Conservation (phyloP, 2,888 invertebrate genomes). For the Pheosia gnoma region DNA sequence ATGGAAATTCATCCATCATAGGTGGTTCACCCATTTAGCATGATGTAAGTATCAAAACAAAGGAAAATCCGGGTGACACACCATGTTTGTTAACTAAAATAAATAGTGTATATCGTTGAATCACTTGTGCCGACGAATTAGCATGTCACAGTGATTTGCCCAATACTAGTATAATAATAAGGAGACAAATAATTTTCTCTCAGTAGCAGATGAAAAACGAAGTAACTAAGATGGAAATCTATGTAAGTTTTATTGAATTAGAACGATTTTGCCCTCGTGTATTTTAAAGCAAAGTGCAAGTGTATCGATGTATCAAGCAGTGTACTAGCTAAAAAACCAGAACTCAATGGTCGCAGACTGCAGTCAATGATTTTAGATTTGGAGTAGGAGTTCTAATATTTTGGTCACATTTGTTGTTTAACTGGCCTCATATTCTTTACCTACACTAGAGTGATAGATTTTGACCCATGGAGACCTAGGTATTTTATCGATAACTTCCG, state of each 20-base stretch:
- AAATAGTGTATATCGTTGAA: background rate
- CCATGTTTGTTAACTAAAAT: background rate
- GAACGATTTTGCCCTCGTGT: too few species aligned
- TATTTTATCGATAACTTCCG: too few species aligned
- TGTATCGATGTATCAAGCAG: too few species aligned
- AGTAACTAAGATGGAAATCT: conserved; percentile 39
- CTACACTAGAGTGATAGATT: too few species aligned
- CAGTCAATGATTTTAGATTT: too few species aligned
- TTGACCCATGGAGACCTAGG: too few species aligned
- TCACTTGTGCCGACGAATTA: conserved; percentile 39
- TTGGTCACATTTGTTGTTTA: too few species aligned
- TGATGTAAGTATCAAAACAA: background rate
- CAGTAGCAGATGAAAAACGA: conserved; percentile 30
- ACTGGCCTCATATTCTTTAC: too few species aligned
- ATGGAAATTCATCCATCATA: background rate
- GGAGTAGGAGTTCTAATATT: too few species aligned
- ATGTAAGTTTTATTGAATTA: conserved; percentile 40
- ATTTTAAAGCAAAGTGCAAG: too few species aligned
- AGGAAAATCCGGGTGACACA: background rate
- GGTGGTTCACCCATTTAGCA: background rate
- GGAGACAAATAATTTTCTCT: conserved; percentile 21
- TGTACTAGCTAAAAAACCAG: too few species aligned
- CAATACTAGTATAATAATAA: conserved; percentile 29
- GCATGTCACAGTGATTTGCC: conserved; percentile 30
- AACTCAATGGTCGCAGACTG: too few species aligned